Evolutionary conservation across 2,113 vertebrate genomes (phyloP).

Genomic region (Thermophis baileyi): DNA sequence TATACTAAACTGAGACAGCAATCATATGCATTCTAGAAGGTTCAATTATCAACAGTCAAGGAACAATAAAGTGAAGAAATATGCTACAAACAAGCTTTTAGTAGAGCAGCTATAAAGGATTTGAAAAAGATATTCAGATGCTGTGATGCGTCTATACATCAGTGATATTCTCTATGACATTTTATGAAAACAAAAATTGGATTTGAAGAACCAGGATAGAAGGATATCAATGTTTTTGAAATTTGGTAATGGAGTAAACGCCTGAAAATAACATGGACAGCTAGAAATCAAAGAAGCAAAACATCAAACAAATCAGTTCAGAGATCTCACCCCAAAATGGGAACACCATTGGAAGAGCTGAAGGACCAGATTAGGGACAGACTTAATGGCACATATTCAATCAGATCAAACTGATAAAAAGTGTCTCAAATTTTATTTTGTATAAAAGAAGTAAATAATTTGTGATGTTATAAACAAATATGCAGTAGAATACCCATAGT

Average conservation of each 20-base stretch:
- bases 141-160: neutral
- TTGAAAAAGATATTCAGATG: neutral
- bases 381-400: neutral
- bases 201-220: neutral
- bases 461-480: neutral
- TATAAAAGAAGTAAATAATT: neutral
- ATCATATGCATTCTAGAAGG: neutral
- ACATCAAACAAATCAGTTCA: neutral
- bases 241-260: neutral
- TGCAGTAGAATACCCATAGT: neutral
- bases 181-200: neutral
- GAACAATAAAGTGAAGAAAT: neutral
- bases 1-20: neutral
- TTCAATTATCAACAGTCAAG: neutral
- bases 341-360: neutral
- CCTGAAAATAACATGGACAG: neutral
- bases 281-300: neutral
- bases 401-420: neutral
- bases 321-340: neutral
- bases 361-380: neutral
- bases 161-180: neutral
- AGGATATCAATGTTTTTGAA: neutral
- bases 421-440: neutral
- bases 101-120: neutral
- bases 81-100: neutral